These are phyloP conservation scores for Allacma fusca DNA, from an alignment of 2,888 invertebrate genomes.

Conservation along the genomic window DNA sequence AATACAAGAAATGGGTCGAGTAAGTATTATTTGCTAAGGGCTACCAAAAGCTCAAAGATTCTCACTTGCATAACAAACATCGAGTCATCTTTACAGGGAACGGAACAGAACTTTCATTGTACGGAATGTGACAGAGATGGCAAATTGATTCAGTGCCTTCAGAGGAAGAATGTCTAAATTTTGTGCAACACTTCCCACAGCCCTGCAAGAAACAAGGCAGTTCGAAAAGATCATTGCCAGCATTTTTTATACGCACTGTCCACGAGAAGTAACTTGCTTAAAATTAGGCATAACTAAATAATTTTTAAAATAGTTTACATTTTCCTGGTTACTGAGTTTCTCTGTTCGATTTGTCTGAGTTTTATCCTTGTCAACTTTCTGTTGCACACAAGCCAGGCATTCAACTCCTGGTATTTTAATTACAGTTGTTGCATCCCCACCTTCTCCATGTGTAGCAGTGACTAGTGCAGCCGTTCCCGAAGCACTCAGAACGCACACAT, in stretches of 20 bases:
- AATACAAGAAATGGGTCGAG: too few species aligned
- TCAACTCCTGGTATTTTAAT: constrained; percentile 22
- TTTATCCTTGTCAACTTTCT: constrained; percentile 17
- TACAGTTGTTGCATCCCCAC: constrained; percentile 20
- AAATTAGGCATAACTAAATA: too few species aligned
- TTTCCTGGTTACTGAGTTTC: constrained; percentile 14
- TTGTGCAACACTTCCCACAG: constrained; percentile 31
- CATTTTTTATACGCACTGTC: too few species aligned
- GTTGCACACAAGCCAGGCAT: neutral
- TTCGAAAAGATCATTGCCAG: too few species aligned
- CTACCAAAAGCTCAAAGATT: too few species aligned
- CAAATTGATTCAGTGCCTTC: constrained; percentile 63
- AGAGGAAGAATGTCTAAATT: constrained; percentile 10
- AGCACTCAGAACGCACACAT: constrained; percentile 92
- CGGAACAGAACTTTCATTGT: constrained; percentile 75
- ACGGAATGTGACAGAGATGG: constrained; percentile 82
- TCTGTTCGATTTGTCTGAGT: constrained; percentile 31
- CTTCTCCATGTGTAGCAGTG: constrained; percentile 61
- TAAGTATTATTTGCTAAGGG: too few species aligned
- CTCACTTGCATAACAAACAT: constrained; percentile 76
- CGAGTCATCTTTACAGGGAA: constrained; percentile 77
- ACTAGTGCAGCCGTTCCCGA: constrained; percentile 90
- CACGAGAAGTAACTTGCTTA: too few species aligned
- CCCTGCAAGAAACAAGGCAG: constrained; percentile 25
- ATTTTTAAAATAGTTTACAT: constrained; percentile 11